Evolutionary conservation across 2,113 vertebrate genomes (phyloP).

Genomic region (Choloepus hoffmanni): DNA sequence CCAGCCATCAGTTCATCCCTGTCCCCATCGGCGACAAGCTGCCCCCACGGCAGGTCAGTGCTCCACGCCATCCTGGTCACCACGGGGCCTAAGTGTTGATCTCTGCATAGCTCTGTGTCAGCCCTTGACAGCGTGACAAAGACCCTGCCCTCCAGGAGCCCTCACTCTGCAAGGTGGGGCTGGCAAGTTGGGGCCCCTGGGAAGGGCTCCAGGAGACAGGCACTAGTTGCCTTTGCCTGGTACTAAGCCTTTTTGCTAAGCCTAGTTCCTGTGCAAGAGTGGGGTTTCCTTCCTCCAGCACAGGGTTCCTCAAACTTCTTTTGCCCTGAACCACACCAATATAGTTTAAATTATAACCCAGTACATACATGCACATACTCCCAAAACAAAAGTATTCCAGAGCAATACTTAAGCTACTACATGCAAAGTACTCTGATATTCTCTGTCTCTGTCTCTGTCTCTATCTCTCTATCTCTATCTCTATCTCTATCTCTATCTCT

Average conservation of each 20-base stretch:
- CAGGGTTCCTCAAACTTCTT: not conserved
- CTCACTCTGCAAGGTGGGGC: not conserved
- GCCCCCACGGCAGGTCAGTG: slow-evolving; percentile 93
- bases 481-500: too few species aligned
- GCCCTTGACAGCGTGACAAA: not conserved
- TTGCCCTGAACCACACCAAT: not conserved
- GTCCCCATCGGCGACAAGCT: slow-evolving; percentile 86
- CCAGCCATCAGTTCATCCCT: slow-evolving; percentile 89
- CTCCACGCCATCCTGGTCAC: fast-evolving
- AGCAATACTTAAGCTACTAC: not conserved
- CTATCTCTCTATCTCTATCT: too few species aligned
- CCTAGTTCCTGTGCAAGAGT: not conserved
- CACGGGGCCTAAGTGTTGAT: not conserved
- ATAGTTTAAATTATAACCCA: not conserved
- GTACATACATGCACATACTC: not conserved
- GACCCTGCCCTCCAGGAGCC: not conserved
- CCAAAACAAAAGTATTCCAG: not conserved
- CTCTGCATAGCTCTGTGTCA: not conserved
- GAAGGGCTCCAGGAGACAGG: not conserved
- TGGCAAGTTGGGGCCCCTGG: not conserved
- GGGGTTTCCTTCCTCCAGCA: not conserved
- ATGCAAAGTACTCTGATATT: not conserved
- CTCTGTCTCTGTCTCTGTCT: not conserved
- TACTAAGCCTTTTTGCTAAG: not conserved
- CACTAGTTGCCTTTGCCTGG: not conserved